Percentiles rank a stretch among this genome's conserved stretches.
Conservation (phyloP, 2,797 vertebrate genomes). For the Gymnothorax reevesii region DNA sequence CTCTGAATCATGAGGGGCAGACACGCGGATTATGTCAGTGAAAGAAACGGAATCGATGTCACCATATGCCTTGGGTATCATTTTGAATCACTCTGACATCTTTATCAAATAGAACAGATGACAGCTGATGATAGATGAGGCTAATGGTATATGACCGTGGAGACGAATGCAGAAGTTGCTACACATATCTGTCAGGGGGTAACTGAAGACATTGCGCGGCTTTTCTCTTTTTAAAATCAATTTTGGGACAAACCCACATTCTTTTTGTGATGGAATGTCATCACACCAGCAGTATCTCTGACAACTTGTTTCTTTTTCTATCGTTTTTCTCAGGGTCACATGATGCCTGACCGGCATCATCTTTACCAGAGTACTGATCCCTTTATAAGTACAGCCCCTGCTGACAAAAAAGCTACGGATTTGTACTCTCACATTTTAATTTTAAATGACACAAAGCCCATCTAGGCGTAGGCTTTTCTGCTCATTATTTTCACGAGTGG, state of each 20-base stretch:
- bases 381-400: not conserved
- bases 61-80: not conserved
- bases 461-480: not conserved
- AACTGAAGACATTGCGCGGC: not conserved
- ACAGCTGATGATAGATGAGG: not conserved
- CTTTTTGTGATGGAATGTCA: conserved; percentile 1
- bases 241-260: not conserved
- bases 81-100: not conserved
- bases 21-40: not conserved
- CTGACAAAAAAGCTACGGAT: not conserved
- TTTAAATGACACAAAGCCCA: not conserved
- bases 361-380: not conserved
- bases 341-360: not conserved
- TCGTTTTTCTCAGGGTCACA: not conserved
- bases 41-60: not conserved
- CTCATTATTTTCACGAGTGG: not conserved
- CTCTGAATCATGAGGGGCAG: not conserved
- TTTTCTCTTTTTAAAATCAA: not conserved
- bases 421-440: not conserved
- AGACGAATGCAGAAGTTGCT: not conserved
- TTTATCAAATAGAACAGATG: not conserved
- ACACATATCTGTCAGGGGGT: not conserved
- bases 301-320: not conserved
- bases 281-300: not conserved
- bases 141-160: not conserved